Percentiles rank a stretch among this genome's conserved stretches.
phyloP scores from a whole-genome alignment of 2,113 vertebrate species.

The Dicerorhinus sumatrensis region DNA sequence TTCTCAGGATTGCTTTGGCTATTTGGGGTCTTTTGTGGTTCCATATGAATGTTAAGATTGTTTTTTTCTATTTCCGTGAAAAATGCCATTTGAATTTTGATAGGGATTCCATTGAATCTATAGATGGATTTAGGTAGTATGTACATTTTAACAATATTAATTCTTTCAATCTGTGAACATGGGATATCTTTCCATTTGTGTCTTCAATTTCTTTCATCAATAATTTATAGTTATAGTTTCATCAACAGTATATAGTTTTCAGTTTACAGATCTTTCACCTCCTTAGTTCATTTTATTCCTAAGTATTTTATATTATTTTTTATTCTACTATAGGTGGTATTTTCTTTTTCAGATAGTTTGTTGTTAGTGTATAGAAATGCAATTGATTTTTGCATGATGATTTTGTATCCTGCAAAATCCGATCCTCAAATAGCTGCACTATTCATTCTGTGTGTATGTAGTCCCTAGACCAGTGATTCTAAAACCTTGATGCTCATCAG shows the following conservation, averaged over 20 bases:
- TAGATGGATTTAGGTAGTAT: background rate
- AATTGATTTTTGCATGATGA: background rate
- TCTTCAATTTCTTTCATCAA: background rate
- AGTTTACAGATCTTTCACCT: background rate
- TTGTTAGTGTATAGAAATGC: background rate
- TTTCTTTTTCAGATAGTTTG: background rate
- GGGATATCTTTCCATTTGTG: background rate
- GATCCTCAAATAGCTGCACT: background rate
- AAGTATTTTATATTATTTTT: background rate
- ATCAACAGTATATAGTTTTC: too few relatives aligned
- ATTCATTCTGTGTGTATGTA: background rate
- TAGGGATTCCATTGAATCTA: background rate
- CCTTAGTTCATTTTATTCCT: background rate
- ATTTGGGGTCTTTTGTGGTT: background rate
- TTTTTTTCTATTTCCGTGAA: background rate
- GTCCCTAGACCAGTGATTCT: constrained; percentile 1
- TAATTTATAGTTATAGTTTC: too few relatives aligned
- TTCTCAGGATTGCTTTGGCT: background rate
- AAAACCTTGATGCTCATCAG: background rate
- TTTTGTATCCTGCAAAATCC: background rate
- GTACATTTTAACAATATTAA: background rate
- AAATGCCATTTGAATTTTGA: background rate
- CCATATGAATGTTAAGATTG: background rate
- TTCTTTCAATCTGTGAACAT: background rate
- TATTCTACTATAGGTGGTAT: background rate